Evolutionary conservation across 1,140 invertebrate genomes (phyloP).

Genomic region (Sinonovacula constricta): DNA sequence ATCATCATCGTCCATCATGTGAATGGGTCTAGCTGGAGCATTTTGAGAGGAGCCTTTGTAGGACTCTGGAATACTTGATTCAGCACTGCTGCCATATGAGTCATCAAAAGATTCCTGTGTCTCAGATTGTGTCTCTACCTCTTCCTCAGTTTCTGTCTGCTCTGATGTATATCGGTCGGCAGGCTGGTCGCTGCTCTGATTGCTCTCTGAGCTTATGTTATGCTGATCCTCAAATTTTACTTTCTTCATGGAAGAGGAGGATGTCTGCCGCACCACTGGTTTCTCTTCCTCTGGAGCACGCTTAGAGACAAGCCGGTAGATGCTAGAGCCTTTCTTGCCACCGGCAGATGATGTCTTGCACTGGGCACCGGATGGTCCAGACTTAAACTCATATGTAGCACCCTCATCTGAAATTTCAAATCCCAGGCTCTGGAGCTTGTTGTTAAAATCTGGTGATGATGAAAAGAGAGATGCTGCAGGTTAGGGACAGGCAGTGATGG

Average conservation of each 20-base stretch:
- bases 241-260: constrained; percentile 46
- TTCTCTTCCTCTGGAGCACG: constrained; percentile 35
- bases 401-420: constrained; percentile 69
- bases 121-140: constrained; percentile 52
- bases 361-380: constrained; percentile 3
- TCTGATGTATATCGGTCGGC: constrained; percentile 53
- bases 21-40: neutral
- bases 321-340: constrained; percentile 50
- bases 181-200: constrained; percentile 65
- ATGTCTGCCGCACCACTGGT: constrained; percentile 41
- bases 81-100: constrained; percentile 44
- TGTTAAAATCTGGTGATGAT: constrained; percentile 72
- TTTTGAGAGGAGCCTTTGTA: constrained; percentile 11
- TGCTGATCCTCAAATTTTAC: constrained; percentile 54
- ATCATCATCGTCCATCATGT: constrained; percentile 52
- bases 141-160: constrained; percentile 54
- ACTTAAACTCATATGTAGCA: constrained; percentile 55
- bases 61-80: constrained; percentile 48
- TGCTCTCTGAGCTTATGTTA: constrained; percentile 66
- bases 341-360: constrained; percentile 6
- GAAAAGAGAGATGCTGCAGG: constrained; percentile 23
- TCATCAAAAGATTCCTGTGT: constrained; percentile 51
- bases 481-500: constrained; percentile 11
- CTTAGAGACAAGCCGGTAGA: constrained; percentile 64
- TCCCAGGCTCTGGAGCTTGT: constrained; percentile 73